These are phyloP conservation scores for Oryzias javanicus DNA, from an alignment of 2,113 vertebrate genomes.

Conservation along the genomic window DNA sequence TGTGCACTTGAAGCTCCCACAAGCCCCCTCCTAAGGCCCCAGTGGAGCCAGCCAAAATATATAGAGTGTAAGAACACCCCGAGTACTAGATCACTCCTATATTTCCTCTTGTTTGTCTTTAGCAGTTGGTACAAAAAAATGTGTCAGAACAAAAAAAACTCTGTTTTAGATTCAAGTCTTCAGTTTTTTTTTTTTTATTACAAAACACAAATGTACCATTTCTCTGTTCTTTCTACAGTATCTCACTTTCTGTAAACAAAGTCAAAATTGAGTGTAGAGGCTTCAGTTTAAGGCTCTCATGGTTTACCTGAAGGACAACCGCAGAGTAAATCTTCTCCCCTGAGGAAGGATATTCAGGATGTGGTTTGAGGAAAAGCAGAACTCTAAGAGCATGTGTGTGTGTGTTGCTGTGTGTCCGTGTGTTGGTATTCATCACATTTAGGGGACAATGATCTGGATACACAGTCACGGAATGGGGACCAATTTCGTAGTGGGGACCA, in stretches of 20 bases:
- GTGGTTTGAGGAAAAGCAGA: constrained; percentile 65
- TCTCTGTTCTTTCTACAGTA: constrained; percentile 42
- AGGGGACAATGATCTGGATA: too few relatives aligned
- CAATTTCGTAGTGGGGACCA: too few relatives aligned
- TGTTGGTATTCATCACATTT: too few relatives aligned
- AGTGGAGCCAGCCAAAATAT: constrained; percentile 27
- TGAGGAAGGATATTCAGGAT: constrained; percentile 68
- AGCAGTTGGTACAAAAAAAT: not conserved
- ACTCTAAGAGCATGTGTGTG: constrained; percentile 19
- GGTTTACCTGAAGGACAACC: constrained; percentile 73
- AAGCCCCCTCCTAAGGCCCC: constrained; percentile 18
- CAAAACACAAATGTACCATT: constrained; percentile 26
- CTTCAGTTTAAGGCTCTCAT: constrained; percentile 49
- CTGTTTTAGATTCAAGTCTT: not conserved
- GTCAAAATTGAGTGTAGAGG: constrained; percentile 33
- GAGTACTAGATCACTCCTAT: constrained; percentile 3
- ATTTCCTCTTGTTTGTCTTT: constrained; percentile 1
- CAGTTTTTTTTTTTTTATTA: constrained; percentile 21
- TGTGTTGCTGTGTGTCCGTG: constrained; percentile 38
- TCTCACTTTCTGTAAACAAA: constrained; percentile 33
- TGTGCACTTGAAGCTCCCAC: constrained; percentile 21
- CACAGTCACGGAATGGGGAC: too few relatives aligned
- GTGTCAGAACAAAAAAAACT: constrained; percentile 8
- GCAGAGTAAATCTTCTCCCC: constrained; percentile 69
- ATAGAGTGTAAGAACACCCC: constrained; percentile 9